A percentile compares a stretch with the other conserved stretches of the same genome.
These are phyloP conservation scores for Argyrosomus regius DNA, from an alignment of 2,797 vertebrate genomes.

Conservation along the genomic window DNA sequence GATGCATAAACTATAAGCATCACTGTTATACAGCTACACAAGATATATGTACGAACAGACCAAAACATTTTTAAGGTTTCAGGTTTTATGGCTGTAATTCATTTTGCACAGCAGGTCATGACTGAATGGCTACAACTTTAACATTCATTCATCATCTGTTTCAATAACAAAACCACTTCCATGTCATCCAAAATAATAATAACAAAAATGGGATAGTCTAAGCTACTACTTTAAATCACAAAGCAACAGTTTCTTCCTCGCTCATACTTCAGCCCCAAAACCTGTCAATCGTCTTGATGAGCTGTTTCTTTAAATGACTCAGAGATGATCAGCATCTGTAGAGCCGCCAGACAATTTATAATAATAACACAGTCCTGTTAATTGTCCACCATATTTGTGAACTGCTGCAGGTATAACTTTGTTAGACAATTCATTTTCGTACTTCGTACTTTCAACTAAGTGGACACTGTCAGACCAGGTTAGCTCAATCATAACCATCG, in stretches of 20 bases:
- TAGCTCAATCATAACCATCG: not conserved
- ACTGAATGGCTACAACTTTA: not conserved
- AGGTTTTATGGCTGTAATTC: not conserved
- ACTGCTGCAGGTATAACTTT: conserved; percentile 1
- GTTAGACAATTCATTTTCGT: too few species aligned
- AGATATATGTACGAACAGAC: not conserved
- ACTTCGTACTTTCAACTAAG: too few species aligned
- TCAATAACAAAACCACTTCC: not conserved
- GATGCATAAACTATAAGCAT: conserved; percentile 31
- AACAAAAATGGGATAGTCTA: not conserved
- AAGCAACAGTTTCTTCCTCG: not conserved
- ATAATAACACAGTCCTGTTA: conserved; percentile 33
- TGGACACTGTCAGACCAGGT: too few species aligned
- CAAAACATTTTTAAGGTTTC: not conserved
- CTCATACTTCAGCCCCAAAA: conserved; percentile 14
- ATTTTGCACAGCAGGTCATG: not conserved
- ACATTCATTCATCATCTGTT: not conserved
- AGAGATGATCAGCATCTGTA: conserved; percentile 48
- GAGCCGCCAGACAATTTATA: conserved; percentile 29
- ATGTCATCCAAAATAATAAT: conserved; percentile 4
- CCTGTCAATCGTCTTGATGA: conserved; percentile 55
- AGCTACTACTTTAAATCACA: conserved; percentile 20
- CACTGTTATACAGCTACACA: not conserved
- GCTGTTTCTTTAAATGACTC: conserved; percentile 39
- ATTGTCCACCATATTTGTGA: not conserved